Percentiles rank a stretch among this genome's conserved stretches.
These are phyloP conservation scores for Phyllotreta cruciferae DNA, from an alignment of 2,888 invertebrate genomes.

Conservation along the genomic window DNA sequence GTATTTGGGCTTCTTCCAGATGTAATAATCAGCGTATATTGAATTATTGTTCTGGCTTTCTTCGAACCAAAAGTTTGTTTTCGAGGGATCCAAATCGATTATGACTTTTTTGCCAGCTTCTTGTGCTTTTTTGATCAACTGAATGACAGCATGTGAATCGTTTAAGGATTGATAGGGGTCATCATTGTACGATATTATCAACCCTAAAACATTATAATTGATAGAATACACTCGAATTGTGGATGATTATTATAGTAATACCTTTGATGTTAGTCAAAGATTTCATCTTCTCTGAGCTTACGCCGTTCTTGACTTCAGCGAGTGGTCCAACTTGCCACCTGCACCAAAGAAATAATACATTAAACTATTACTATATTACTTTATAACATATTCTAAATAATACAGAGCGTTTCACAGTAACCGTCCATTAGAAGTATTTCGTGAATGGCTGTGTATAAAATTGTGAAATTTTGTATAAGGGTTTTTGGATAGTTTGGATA, in stretches of 20 bases:
- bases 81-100: constrained; percentile 78
- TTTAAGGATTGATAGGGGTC: constrained; percentile 70
- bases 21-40: constrained; percentile 75
- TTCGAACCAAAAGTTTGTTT: constrained; percentile 76
- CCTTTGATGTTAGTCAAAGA: constrained; percentile 64
- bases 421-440: too few species aligned
- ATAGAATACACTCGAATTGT: neutral
- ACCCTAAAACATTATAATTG: constrained; percentile 14
- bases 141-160: constrained; percentile 59
- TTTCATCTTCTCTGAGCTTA: constrained; percentile 51
- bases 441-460: too few species aligned
- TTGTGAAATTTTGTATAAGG: too few species aligned
- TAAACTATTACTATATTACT: neutral
- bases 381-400: neutral
- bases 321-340: constrained; percentile 82
- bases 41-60: constrained; percentile 66
- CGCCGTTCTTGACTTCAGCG: constrained; percentile 67
- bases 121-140: constrained; percentile 63
- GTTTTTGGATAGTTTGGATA: too few species aligned
- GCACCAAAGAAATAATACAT: constrained; percentile 22
- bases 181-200: constrained; percentile 69
- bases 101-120: constrained; percentile 67
- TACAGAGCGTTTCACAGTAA: too few species aligned
- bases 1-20: constrained; percentile 70
- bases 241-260: constrained; percentile 53